Base-by-base conservation (phyloP, 35 echinoderm and acorn worm species). In the Apostichopus californicus region DNA sequence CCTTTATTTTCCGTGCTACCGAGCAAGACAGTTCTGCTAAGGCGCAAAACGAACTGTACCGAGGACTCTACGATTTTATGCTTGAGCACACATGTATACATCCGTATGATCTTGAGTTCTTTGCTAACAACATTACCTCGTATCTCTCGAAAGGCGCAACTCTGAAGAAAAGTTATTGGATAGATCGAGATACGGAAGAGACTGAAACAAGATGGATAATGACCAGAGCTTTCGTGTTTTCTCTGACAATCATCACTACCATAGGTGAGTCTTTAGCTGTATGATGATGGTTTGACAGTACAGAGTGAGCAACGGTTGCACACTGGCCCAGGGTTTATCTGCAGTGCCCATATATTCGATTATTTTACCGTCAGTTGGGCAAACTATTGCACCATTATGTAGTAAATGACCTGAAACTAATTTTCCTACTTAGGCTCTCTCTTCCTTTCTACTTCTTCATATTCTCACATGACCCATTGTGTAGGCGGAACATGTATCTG, bases 161-260 rank as follows among this genome's bases (percentile, higher is more conserved):
- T 2, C 24, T 68, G n/a, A 71, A 87, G 17, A 10, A 57, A 12
- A 1, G n/a, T n/a, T 87, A 87, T 34, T 87, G 85, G 85, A 87
- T 87, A n/a, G 85, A 87, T 13, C 66, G 54, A 9, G 57, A 65
- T 24, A 57, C 17, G 2, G 85, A 87, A 17, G 85, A 65, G 23
- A 61, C 64, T 26, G 22, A 55, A 87, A 63, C 85, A 22, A 87
- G 54, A 20, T 87, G 85, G 85, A 87, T 20, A 17, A 63, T 68
- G 85, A 65, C 85, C 6, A 87, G 64, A 87, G 85, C 85, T 11
- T 65, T 71, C 21, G 58, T 87, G 6, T 71, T 87, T 59, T 25
- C 85, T 26, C 57, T 87, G 24, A 87, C 85, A n/a, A 68, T 87
- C 58, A 26, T 87, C 5, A 87, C 85, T 55, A 87, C 85, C 4